Base-by-base conservation (phyloP, 1,140 invertebrate species). In the Orius laevigatus region DNA sequence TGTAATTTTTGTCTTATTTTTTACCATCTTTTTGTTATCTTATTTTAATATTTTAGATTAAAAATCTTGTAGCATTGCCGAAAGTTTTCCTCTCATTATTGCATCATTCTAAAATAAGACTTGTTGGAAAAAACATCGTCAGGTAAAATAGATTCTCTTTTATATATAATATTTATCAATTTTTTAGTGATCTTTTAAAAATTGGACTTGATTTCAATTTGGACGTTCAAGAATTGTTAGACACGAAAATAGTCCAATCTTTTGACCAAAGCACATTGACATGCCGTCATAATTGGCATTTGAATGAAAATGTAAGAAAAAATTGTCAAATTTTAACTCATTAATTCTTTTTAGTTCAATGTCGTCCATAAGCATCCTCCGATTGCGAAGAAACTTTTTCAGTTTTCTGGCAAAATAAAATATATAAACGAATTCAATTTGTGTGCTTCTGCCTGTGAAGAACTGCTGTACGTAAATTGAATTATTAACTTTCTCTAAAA, bases 371-470 rank as follows among this genome's bases (percentile, higher is more conserved):
- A 38, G 3, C 15, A 3, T 38, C 36, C n/a, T n/a, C n/a, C n/a
- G 3, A 38, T 3, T 16, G 36, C 3, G 36, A 16, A 38, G 15
- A 12, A 16, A 12, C 10, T 42, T 11, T 18, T 5, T 33, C 41
- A 20, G 32, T 45, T 45, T n/a, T n/a, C 11, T 12, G 43, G 43
- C n/a, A 12, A 12, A 32, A 45, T 45, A n/a, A 45, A 45, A 32
- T 33, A 45, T 32, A 4, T 9, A 5, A 32, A 11, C 11, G 6
- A 10, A 2, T 45, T 45, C 15, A n/a, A 31, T 8, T 19, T 9
- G 2, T 45, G 43, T 33, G 43, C 43, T 12, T 11, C 18, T 31
- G n/a, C 11, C 32, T 45, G 18, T 18, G 43, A 45, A 45, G 43
- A 45, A 45, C n/a, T 45, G 3, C 18, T 45, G 43, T 45, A 33